Conservation (phyloP, 1,140 invertebrate species). For the Mamestra configurata region DNA sequence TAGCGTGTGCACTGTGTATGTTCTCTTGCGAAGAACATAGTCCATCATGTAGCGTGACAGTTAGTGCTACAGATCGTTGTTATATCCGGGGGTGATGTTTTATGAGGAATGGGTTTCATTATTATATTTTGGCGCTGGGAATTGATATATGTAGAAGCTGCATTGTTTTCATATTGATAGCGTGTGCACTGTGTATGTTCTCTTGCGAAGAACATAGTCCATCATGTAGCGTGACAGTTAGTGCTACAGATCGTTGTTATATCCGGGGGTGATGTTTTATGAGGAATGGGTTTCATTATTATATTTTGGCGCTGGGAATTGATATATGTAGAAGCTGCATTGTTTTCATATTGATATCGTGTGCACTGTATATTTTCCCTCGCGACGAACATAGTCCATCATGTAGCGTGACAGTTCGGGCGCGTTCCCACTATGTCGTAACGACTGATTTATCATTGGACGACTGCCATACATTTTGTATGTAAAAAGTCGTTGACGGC, state of each 20-base stretch:
- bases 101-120: not conserved
- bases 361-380: not conserved
- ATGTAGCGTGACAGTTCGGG: not conserved
- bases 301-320: too few relatives aligned
- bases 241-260: not conserved
- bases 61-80: not conserved
- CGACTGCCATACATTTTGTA: too few relatives aligned
- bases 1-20: too few relatives aligned
- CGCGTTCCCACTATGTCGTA: too few relatives aligned
- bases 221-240: not conserved
- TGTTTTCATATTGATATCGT: too few relatives aligned
- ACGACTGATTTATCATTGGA: too few relatives aligned
- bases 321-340: too few relatives aligned
- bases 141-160: too few relatives aligned
- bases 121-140: too few relatives aligned
- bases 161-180: too few relatives aligned
- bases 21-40: not conserved
- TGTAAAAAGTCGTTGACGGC: too few relatives aligned
- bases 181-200: not conserved
- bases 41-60: not conserved
- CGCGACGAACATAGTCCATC: conserved; percentile 1
- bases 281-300: not conserved
- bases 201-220: not conserved
- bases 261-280: not conserved
- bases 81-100: not conserved